A percentile compares a stretch with the other conserved stretches of the same genome.
These are phyloP conservation scores for Drosophila helvetica DNA, from an alignment of 2,888 invertebrate species.

Conservation along the genomic window DNA sequence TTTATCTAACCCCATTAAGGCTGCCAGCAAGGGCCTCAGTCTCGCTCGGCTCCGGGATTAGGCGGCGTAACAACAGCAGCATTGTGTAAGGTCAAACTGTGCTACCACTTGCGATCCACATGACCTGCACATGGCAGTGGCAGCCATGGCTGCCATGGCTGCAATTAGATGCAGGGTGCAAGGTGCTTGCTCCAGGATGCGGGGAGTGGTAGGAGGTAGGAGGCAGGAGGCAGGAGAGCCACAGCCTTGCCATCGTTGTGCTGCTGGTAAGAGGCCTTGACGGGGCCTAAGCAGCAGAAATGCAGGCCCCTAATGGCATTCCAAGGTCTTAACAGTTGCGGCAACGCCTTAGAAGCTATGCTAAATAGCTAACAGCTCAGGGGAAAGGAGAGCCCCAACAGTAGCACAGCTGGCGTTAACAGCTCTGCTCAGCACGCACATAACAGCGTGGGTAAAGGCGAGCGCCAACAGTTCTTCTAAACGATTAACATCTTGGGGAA, in stretches of 20 bases:
- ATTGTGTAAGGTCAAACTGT: conserved; percentile 42
- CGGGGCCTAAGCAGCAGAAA: background rate
- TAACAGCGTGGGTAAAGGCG: background rate
- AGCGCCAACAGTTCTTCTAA: background rate
- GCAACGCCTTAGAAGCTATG: background rate
- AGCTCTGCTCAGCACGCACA: too few species aligned
- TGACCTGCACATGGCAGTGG: background rate
- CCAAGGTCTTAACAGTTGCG: background rate
- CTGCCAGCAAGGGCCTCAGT: conserved; percentile 38
- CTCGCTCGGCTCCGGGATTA: conserved; percentile 35
- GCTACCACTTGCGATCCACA: conserved; percentile 12
- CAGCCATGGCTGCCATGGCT: background rate
- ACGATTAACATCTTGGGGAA: background rate
- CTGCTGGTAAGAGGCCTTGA: background rate
- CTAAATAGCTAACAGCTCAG: background rate
- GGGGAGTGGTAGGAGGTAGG: too few species aligned
- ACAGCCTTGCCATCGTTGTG: background rate
- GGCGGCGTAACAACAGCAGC: conserved; percentile 22
- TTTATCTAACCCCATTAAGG: conserved; percentile 39
- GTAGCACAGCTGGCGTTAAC: background rate
- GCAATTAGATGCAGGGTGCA: background rate
- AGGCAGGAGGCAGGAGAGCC: too few species aligned
- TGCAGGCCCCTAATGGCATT: background rate
- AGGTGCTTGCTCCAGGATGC: too few species aligned
- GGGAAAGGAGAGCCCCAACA: too few species aligned